phyloP scores from a whole-genome alignment of 2,888 invertebrate genomes.

The Drosophila engyochracea region DNA sequence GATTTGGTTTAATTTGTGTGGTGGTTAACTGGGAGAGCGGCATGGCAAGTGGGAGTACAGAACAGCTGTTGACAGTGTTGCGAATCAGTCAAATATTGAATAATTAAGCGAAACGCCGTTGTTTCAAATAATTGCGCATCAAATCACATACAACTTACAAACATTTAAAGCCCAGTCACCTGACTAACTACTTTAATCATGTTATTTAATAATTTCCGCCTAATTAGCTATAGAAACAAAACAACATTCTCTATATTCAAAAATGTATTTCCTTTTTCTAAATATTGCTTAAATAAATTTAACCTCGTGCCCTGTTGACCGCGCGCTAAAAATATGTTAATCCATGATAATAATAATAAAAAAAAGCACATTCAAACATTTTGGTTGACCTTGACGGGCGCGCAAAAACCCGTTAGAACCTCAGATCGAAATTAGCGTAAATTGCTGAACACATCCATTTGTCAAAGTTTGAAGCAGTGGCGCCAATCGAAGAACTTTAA shows the following conservation, averaged over 20 bases:
- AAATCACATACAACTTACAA: conserved; percentile 13
- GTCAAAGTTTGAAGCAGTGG: conserved; percentile 42
- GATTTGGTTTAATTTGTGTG: conserved; percentile 10
- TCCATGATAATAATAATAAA: conserved; percentile 26
- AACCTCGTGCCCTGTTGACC: conserved; percentile 82
- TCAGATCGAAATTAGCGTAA: conserved; percentile 50
- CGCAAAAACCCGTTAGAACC: conserved; percentile 69
- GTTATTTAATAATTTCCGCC: conserved; percentile 52
- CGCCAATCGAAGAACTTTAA: conserved; percentile 77
- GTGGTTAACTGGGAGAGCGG: conserved; percentile 8
- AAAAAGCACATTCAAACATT: conserved; percentile 1
- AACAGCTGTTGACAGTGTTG: conserved; percentile 62
- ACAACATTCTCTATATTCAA: conserved; percentile 50
- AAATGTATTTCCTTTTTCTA: conserved; percentile 67
- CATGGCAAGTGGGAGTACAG: conserved; percentile 13
- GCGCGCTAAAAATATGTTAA: conserved; percentile 63
- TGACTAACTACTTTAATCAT: conserved; percentile 12
- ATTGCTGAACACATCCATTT: conserved; percentile 52
- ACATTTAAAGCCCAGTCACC: neutral
- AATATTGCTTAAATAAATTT: conserved; percentile 43
- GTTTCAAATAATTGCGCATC: conserved; percentile 19
- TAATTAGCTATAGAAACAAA: conserved; percentile 36
- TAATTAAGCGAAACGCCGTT: neutral
- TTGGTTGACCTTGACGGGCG: conserved; percentile 51
- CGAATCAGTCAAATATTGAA: conserved; percentile 10